Evolutionary conservation across 1,140 invertebrate species (phyloP).

Genomic region (Pseudomyrmex cubaensis): DNA sequence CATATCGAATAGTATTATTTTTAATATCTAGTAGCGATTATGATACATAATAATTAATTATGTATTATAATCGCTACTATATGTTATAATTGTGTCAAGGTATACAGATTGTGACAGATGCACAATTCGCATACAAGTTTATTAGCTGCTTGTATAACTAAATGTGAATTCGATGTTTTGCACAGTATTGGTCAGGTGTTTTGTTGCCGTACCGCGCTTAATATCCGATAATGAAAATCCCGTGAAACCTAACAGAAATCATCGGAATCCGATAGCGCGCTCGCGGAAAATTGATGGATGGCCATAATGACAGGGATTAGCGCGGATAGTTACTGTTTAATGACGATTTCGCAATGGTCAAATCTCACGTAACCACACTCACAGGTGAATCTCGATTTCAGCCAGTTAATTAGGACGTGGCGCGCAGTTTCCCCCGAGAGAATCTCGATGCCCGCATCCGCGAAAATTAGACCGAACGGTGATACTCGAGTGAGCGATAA

Average conservation of each 20-base stretch:
- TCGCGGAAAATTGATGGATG: constrained; percentile 54
- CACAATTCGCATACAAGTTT: too few relatives aligned
- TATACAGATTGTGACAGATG: too few relatives aligned
- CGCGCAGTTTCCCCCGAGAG: constrained; percentile 50
- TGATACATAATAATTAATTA: constrained; percentile 6
- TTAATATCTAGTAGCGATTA: constrained; percentile 33
- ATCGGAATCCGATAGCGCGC: constrained; percentile 31
- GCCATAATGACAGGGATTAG: constrained; percentile 50
- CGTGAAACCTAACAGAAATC: constrained; percentile 34
- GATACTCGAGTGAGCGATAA: constrained; percentile 1
- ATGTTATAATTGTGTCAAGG: too few relatives aligned
- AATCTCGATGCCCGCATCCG: constrained; percentile 33
- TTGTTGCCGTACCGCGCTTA: neutral
- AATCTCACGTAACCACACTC: constrained; percentile 34
- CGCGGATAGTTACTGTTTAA: constrained; percentile 48
- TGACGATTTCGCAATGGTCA: constrained; percentile 53
- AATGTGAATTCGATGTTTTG: too few relatives aligned
- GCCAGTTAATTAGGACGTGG: constrained; percentile 61
- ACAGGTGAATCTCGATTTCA: constrained; percentile 53
- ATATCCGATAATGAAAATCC: constrained; percentile 22
- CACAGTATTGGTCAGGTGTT: too few relatives aligned
- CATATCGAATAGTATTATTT: constrained; percentile 31
- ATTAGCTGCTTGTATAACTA: too few relatives aligned
- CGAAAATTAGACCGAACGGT: constrained; percentile 37
- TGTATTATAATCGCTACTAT: too few relatives aligned